Evolutionary conservation across 2,888 invertebrate species (phyloP), one percentile per base, ranked within the genome.

Genomic region (Ischnus inquisitorius): DNA sequence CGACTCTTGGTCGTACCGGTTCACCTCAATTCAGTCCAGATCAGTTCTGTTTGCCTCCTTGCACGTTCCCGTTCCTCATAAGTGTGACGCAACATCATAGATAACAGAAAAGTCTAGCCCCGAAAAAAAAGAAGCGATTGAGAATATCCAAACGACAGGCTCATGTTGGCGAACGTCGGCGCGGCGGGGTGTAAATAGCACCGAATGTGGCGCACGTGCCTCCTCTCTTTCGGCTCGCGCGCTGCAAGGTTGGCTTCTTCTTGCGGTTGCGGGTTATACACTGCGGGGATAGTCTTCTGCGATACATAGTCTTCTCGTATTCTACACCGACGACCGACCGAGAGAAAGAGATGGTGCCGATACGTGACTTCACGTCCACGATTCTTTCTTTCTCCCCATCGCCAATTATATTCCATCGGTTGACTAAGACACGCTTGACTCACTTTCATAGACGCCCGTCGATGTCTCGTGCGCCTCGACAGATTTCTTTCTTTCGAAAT

Each of bases 191-290:
- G 19, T 22, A 6, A 60, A 28, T 60, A 39, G 43, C 54, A 67
- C 54, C 41, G 76, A 76, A 76, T 67, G 51, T 54, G 41, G 25
- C 76, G 65, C 76, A 76, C 76, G 76, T 76, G 76, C 76, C 76
- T 39, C 57, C 28, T 76, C 54, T 76, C 65, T 67, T 67, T 60
- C 43, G 57, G 67, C 76, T 67, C 28, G 10, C 67, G 64, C 34
- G 34, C 34, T 34, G 64, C 64, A 62, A 19, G 74, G 39, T 51
- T 19, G 65, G 41, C 54, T 67, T 76, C 39, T 67, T 76, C 57
- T n/a, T 76, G 76, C 76, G 76, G 76, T 76, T 67, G 39, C 67
- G 76, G 76, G 67, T 67, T 65, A 65, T 60, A 60, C 60, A 14
- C 46, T n/a, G 54, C 51, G 39, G 43, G 43, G 57, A 72, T 60